phyloP scores from a whole-genome alignment of 2,113 vertebrate species.

The Vulpes vulpes region DNA sequence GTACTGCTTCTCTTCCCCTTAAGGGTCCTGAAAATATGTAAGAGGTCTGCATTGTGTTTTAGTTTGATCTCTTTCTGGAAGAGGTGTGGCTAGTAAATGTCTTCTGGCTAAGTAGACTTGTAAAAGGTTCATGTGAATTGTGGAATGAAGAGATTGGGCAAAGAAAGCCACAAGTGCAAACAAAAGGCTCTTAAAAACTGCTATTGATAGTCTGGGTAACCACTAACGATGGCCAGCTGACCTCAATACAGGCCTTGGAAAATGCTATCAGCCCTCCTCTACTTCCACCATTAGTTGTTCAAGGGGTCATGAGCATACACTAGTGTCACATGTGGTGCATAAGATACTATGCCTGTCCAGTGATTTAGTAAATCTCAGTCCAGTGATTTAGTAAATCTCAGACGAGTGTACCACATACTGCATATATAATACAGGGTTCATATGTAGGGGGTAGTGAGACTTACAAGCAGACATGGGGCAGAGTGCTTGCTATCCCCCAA shows the following conservation, averaged over 20 bases:
- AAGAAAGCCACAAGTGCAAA: not conserved
- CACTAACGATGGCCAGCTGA: not conserved
- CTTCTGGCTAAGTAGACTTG: not conserved
- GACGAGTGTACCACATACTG: not conserved
- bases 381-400: not conserved
- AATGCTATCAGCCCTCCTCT: not conserved
- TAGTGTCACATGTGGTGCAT: not conserved
- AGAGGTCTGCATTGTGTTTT: not conserved
- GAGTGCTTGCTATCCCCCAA: not conserved
- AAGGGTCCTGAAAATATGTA: not conserved
- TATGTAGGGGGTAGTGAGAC: fast-evolving
- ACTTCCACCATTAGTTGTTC: not conserved
- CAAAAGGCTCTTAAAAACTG: not conserved
- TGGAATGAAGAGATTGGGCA: not conserved
- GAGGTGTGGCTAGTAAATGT: not conserved
- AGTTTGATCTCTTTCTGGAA: not conserved
- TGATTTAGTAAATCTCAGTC: too few species aligned
- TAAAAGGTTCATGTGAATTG: not conserved
- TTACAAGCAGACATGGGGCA: not conserved
- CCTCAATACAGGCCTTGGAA: not conserved
- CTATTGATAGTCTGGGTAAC: not conserved
- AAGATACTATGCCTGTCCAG: not conserved
- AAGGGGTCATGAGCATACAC: not conserved
- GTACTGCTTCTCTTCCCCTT: not conserved
- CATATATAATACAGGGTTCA: not conserved